Percentiles rank a stretch among this genome's conserved stretches.
Conservation (phyloP, 92 coral and sea anemone genomes). For the Scolanthus callimorphus region DNA sequence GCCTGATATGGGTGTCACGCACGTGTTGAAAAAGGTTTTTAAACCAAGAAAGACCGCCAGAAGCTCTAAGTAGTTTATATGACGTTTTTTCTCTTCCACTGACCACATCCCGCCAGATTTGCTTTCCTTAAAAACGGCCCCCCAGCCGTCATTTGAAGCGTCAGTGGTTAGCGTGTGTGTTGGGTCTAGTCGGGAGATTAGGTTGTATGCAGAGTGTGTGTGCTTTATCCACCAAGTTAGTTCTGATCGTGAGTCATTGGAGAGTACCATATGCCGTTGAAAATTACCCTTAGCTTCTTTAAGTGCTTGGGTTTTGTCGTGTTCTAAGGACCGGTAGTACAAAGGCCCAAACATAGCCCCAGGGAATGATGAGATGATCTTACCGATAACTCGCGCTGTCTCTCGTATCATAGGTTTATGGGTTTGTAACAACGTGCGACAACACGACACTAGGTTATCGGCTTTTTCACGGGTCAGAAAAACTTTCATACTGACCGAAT, state of each 20-base stretch:
- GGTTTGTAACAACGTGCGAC: constrained; percentile 14
- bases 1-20: constrained; percentile 7
- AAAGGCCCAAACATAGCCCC: constrained; percentile 51
- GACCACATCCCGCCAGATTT: constrained; percentile 29
- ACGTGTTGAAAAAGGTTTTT: background rate
- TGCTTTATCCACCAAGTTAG: constrained; percentile 38
- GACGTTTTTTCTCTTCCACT: constrained; percentile 1
- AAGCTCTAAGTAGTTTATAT: too few species aligned
- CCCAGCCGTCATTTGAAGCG: constrained; percentile 23
- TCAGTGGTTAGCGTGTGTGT: constrained; percentile 25
- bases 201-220: constrained; percentile 21
- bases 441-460: constrained; percentile 12
- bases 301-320: constrained; percentile 30
- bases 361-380: constrained; percentile 34
- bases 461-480: constrained; percentile 23
- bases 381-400: constrained; percentile 37
- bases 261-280: constrained; percentile 30
- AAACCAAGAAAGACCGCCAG: constrained; percentile 14
- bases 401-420: constrained; percentile 11
- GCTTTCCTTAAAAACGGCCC: too few species aligned
- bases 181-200: constrained; percentile 16
- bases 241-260: constrained; percentile 16
- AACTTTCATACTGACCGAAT: constrained; percentile 27
- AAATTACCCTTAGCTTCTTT: constrained; percentile 37
- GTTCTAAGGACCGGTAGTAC: constrained; percentile 31